Evolutionary conservation across 2,113 vertebrate species (phyloP), one percentile per base, ranked within the genome.

Genomic region (Myrmophylax atrothorax): DNA sequence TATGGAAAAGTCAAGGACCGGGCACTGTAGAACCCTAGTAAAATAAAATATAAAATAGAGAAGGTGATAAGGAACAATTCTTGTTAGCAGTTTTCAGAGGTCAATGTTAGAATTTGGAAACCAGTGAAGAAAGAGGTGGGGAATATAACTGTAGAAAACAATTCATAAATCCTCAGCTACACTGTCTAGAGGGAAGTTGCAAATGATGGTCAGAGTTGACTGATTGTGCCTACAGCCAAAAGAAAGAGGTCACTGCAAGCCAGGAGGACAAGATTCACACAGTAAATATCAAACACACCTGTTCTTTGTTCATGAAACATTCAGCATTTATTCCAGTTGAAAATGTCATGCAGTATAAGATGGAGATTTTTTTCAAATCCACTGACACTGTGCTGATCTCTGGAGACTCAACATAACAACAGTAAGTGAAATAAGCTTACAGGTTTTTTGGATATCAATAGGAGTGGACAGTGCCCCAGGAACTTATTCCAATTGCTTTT

Each of bases 1-100:
- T 47, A 37, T 8, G 13, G 3, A 2, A 33, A 58, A 58, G 3
- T 33, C 8, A 0, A 7, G 3, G 7, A 60, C 11, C 55, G 17
- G 15, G 7, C 18, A 35, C 14, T 19, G 16, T 3, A 3, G 23
- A 82, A 9, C 5, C 4, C 5, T 28, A 29, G 35, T 40, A 58
- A 76, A 37, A 56, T 31, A 5, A 28, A 23, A 22, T 10, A 22
- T 29, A 68, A 62, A 81, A 33, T 33, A n/a, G 26, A 80, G 14
- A 69, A 53, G 20, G 9, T 18, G 20, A 37, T 55, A 38, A 77
- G 33, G 23, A 95, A 46, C 4, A 53, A 33, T 44, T 62, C 49
- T 46, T 78, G 4, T 49, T 63, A 77, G 13, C 6, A 4, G 12
- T 40, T 77, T 42, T 42, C 40, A 42, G 40, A 42, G 14, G 2